These are phyloP conservation scores for Dolichallabes microphthalmus DNA, from an alignment of 2,113 vertebrate genomes.

Conservation along the genomic window DNA sequence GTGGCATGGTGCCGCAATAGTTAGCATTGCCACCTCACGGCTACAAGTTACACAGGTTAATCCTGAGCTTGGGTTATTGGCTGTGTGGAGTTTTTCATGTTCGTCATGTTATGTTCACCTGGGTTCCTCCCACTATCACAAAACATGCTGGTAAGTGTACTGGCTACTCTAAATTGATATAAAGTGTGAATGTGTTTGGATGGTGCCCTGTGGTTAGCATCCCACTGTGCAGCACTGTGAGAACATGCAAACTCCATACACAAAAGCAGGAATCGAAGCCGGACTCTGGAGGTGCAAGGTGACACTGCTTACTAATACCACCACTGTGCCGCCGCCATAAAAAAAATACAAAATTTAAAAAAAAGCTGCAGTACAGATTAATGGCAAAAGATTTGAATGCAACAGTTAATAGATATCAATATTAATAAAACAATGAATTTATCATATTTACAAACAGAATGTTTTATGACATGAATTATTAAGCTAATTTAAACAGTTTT, in stretches of 20 bases:
- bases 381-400: neutral
- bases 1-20: neutral
- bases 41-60: neutral
- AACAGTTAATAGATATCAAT: neutral
- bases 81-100: neutral
- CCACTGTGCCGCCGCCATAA: too few relatives aligned
- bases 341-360: neutral
- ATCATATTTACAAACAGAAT: neutral
- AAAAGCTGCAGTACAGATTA: neutral
- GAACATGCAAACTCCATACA: too few relatives aligned
- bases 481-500: neutral
- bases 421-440: neutral
- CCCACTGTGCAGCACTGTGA: too few relatives aligned
- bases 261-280: too few relatives aligned
- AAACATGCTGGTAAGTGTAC: too few relatives aligned
- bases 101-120: neutral
- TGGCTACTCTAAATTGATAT: too few relatives aligned
- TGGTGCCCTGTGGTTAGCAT: too few relatives aligned
- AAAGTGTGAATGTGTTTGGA: too few relatives aligned
- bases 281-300: too few relatives aligned
- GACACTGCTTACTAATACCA: too few relatives aligned
- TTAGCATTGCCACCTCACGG: neutral
- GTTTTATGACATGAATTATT: neutral
- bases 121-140: too few relatives aligned
- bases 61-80: neutral